Base-by-base conservation (phyloP, 2,113 vertebrate species). In the Cercopithecus mona region DNA sequence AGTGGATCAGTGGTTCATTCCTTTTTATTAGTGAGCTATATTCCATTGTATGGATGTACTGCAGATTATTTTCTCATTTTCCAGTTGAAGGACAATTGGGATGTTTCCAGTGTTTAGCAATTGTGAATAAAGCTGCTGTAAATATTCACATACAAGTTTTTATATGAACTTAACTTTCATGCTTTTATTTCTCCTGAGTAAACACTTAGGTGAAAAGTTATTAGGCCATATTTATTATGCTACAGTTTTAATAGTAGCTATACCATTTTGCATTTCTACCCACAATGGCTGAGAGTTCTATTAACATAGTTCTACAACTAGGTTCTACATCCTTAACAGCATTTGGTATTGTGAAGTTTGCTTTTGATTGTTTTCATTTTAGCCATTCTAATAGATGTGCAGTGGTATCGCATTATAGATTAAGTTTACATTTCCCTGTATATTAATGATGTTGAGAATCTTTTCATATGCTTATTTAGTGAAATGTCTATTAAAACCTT, bases 1-100 rank as follows among this genome's bases (percentile, higher is more conserved):
- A 57, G 6, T 89, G 16, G 17, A 52, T 89, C 52, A 11, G 30
- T 11, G 45, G 14, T 82, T 87, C 5, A 79, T 79, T 86, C 40
- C 78, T 93, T 96, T 97, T 72, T 73, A 64, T 92, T 94, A 35
- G 72, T 87, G 75, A 98, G 45, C n/a, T 73, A 20, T 88, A 57
- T 87, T 81, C 86, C 20, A 55, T 55, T 84, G 50, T 81, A 22
- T 97, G 10, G 18, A 73, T 89, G 12, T 78, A 52, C 59, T 82
- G 35, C n/a, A 30, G 14, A 66, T 78, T 90, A 25, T 80, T 73
- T 92, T n/a, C 16, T 95, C 8, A 59, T 92, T 97, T n/a, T 93
- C 38, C 22, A 84, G 66, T 38, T 96, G 22, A 66, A 66, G 22
- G 70, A 66, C 40, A 79, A 40, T 20, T 79, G 45, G 7, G 45